Evolutionary conservation across 2,888 invertebrate genomes (phyloP).

Genomic region (Drosophila lacicola): DNA sequence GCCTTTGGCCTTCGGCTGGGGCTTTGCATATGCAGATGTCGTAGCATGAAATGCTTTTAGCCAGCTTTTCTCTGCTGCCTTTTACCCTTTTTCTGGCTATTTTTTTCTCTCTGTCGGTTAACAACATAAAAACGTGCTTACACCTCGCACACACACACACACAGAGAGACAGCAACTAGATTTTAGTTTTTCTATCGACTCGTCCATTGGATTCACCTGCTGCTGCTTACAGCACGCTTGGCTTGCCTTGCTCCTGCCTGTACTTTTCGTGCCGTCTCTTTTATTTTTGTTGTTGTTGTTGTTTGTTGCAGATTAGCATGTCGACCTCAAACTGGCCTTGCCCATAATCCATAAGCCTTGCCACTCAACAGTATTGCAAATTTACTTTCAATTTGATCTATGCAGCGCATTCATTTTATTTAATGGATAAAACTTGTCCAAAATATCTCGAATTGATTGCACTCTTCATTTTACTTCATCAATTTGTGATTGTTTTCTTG

Average conservation of each 20-base stretch:
- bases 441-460: conserved; percentile 47
- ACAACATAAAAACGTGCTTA: conserved; percentile 76
- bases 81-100: conserved; percentile 12
- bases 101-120: conserved; percentile 50
- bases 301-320: conserved; percentile 59
- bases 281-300: neutral
- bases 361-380: conserved; percentile 37
- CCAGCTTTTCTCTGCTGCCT: conserved; percentile 40
- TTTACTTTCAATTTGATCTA: conserved; percentile 54
- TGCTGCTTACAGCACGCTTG: conserved; percentile 19
- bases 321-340: conserved; percentile 35
- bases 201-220: conserved; percentile 49
- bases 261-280: neutral
- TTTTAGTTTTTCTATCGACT: conserved; percentile 35
- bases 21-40: conserved; percentile 60
- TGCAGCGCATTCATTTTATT: conserved; percentile 44
- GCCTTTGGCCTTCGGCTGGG: conserved; percentile 13
- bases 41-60: conserved; percentile 64
- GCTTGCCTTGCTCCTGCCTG: conserved; percentile 6
- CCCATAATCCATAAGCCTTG: conserved; percentile 42
- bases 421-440: conserved; percentile 70
- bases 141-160: conserved; percentile 50
- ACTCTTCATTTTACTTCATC: conserved; percentile 55
- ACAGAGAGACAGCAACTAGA: conserved; percentile 15
- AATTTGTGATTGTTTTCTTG: conserved; percentile 40